Percentiles rank a stretch among this genome's conserved stretches.
These are phyloP conservation scores for Bombus superbus DNA, from an alignment of 1,140 invertebrate species.

Conservation along the genomic window DNA sequence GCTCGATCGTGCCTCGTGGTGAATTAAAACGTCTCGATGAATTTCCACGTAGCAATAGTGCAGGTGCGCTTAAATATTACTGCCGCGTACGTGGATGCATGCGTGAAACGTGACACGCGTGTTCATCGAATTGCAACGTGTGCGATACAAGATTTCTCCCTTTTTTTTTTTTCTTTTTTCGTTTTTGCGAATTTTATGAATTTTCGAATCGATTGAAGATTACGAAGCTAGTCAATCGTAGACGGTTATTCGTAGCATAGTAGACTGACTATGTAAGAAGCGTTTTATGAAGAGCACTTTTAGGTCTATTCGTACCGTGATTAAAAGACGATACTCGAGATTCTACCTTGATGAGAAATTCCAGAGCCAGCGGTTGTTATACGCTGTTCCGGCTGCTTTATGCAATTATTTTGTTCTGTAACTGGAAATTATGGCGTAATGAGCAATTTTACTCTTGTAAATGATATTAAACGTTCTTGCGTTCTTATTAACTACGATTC, in stretches of 20 bases:
- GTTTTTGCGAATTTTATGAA: background rate
- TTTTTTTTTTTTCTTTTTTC: no score
- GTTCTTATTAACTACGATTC: background rate
- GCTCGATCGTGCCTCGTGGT: background rate
- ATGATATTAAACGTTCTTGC: background rate
- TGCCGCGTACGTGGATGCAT: conserved; percentile 1
- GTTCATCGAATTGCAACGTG: background rate
- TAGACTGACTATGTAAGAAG: background rate
- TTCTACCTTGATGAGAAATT: conserved; percentile 13
- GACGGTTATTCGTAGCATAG: background rate
- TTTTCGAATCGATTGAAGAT: background rate
- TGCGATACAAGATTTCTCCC: background rate
- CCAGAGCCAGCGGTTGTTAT: background rate
- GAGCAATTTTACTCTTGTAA: background rate
- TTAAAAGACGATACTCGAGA: background rate
- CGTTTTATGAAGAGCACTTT: no score
- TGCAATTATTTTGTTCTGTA: background rate
- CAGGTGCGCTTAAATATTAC: conserved; percentile 16
- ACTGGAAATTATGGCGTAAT: background rate
- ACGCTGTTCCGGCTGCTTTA: background rate
- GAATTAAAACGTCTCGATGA: conserved; percentile 22
- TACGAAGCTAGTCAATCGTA: background rate
- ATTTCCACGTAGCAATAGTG: conserved; percentile 26
- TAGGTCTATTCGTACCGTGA: background rate
- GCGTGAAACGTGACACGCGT: conserved; percentile 13